A percentile compares a stretch with the other conserved stretches of the same genome.
These are phyloP conservation scores for Ceriagrion tenellum DNA, from an alignment of 2,888 invertebrate genomes.

Conservation along the genomic window DNA sequence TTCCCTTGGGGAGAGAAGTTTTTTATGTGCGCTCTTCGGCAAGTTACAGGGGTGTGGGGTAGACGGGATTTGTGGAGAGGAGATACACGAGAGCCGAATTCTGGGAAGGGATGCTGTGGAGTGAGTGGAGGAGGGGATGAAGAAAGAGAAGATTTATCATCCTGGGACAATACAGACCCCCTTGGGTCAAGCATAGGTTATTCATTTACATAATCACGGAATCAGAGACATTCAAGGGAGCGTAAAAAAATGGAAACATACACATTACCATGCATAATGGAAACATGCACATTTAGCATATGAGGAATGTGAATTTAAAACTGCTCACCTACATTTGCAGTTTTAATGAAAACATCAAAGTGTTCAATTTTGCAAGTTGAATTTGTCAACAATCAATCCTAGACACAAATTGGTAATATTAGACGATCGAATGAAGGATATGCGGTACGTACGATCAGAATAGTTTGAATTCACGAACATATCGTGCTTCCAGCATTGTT, in stretches of 20 bases:
- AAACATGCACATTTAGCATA: no score
- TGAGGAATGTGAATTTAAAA: no score
- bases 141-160: background rate
- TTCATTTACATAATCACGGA: background rate
- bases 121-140: background rate
- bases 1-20: background rate
- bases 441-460: no score
- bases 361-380: no score
- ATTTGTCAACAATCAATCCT: no score
- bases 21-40: background rate
- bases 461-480: no score
- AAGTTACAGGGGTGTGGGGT: background rate
- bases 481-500: no score
- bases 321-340: no score
- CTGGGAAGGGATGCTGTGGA: background rate
- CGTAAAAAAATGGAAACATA: background rate
- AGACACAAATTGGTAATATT: no score
- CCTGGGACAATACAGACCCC: background rate
- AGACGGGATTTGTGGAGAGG: background rate
- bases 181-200: background rate
- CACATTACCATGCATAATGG: background rate
- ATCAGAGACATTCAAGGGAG: background rate
- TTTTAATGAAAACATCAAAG: no score
- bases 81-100: background rate
- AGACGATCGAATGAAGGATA: no score